These are phyloP conservation scores for Orius insidiosus DNA, from an alignment of 1,140 invertebrate species.

Conservation along the genomic window DNA sequence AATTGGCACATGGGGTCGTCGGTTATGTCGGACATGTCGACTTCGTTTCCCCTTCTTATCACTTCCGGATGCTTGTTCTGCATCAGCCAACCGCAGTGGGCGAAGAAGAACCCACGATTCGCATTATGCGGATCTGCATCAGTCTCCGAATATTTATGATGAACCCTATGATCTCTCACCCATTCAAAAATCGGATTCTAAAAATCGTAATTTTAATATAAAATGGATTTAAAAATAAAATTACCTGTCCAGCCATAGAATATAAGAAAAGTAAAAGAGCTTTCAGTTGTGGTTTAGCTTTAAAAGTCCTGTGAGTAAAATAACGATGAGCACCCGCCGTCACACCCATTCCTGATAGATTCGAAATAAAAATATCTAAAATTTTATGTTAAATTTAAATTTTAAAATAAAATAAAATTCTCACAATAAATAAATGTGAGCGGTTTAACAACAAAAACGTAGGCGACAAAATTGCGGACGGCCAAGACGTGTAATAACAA, in stretches of 20 bases:
- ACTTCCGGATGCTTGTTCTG: slow-evolving; percentile 71
- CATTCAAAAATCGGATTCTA: slow-evolving; percentile 46
- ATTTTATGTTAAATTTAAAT: too few relatives aligned
- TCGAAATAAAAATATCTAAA: too few relatives aligned
- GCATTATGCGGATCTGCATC: slow-evolving; percentile 80
- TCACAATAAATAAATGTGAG: too few relatives aligned
- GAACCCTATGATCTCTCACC: slow-evolving; percentile 68
- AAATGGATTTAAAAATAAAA: background rate
- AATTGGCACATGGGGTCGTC: slow-evolving; percentile 57
- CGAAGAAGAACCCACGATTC: slow-evolving; percentile 78
- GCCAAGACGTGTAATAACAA: too few relatives aligned
- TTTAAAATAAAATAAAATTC: too few relatives aligned
- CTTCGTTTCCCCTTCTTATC: slow-evolving; percentile 42
- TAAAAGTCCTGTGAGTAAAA: slow-evolving; percentile 70
- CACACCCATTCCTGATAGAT: slow-evolving; percentile 29
- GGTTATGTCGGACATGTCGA: slow-evolving; percentile 63
- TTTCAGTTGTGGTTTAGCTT: slow-evolving; percentile 54
- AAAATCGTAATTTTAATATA: background rate
- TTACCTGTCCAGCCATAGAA: slow-evolving; percentile 54
- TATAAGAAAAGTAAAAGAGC: slow-evolving; percentile 49
- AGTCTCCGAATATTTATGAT: slow-evolving; percentile 81
- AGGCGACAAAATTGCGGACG: too few relatives aligned
- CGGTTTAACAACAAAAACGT: too few relatives aligned
- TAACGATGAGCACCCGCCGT: slow-evolving; percentile 70
- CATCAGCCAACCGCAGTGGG: slow-evolving; percentile 82